Evolutionary conservation across 2,888 invertebrate genomes (phyloP).

Genomic region (Aethes cnicana): DNA sequence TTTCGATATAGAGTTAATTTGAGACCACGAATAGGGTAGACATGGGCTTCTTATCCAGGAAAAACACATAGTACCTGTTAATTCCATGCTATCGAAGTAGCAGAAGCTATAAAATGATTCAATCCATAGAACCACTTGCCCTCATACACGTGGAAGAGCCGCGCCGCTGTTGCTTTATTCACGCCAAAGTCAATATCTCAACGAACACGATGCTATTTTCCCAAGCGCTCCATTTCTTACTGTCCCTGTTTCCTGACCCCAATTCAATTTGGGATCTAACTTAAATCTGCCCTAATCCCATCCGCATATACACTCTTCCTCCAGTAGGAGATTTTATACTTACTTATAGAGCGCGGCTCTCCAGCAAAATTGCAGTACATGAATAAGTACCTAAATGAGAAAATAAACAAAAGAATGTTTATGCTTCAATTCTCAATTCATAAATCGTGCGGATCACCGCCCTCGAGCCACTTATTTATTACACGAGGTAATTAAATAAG

Average conservation of each 20-base stretch:
- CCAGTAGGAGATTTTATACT: not conserved
- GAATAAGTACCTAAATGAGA: not conserved
- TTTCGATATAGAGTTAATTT: no score
- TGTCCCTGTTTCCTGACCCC: conserved; percentile 20
- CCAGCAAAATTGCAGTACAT: not conserved
- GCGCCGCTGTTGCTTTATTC: conserved; percentile 12
- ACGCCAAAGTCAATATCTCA: conserved; percentile 19
- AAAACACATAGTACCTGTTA: no score
- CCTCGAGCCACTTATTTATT: conserved; percentile 24
- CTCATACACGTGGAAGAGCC: not conserved
- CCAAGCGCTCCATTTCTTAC: conserved; percentile 24
- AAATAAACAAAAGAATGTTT: conserved; percentile 14
- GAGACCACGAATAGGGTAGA: no score
- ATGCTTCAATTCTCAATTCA: conserved; percentile 13
- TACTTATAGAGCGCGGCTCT: not conserved
- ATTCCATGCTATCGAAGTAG: no score
- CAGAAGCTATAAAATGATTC: no score
- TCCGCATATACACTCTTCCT: not conserved
- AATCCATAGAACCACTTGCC: no score
- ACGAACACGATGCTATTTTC: conserved; percentile 24
- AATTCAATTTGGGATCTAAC: conserved; percentile 18
- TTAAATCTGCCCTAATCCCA: conserved; percentile 13
- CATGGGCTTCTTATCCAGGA: no score
- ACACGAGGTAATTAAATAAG: conserved; percentile 24
- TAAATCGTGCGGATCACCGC: conserved; percentile 13